Evolutionary conservation across 2,113 vertebrate species (phyloP).

Genomic region (Nansenia antarctica): DNA sequence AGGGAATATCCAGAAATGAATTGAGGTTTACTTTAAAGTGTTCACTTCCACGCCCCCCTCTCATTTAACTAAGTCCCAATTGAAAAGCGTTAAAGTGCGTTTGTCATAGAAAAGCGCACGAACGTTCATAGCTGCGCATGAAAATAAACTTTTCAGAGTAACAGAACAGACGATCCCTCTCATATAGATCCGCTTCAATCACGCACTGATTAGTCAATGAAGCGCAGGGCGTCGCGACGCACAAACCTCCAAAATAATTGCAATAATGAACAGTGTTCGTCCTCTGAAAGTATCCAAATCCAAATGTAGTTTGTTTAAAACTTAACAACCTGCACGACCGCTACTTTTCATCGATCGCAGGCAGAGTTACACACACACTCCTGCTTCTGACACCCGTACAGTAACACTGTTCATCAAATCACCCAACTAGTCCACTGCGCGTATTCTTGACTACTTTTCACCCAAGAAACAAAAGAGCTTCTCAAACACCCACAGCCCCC

Average conservation of each 20-base stretch:
- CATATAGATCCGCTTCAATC: not conserved
- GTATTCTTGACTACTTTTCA: constrained; percentile 55
- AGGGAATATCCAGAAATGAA: constrained; percentile 13
- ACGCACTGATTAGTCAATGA: not conserved
- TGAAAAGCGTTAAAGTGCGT: not conserved
- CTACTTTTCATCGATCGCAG: constrained; percentile 10
- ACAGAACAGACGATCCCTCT: not conserved
- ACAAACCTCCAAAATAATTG: not conserved
- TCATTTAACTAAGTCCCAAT: not conserved
- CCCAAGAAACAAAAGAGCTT: constrained; percentile 60
- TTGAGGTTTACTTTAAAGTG: not conserved
- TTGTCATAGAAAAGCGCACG: not conserved
- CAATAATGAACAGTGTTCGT: not conserved
- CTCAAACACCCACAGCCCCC: constrained; percentile 68
- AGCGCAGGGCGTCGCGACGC: not conserved
- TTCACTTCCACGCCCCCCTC: not conserved
- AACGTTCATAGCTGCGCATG: not conserved
- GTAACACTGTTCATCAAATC: constrained; percentile 29
- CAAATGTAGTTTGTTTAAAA: not conserved
- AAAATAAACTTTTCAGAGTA: not conserved
- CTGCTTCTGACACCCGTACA: constrained; percentile 1
- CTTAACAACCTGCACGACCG: not conserved
- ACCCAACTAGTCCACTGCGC: constrained; percentile 41
- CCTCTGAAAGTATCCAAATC: not conserved
- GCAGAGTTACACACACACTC: constrained; percentile 18